Evolutionary conservation across 2,888 invertebrate genomes (phyloP).

Genomic region (Craniophora ligustri): DNA sequence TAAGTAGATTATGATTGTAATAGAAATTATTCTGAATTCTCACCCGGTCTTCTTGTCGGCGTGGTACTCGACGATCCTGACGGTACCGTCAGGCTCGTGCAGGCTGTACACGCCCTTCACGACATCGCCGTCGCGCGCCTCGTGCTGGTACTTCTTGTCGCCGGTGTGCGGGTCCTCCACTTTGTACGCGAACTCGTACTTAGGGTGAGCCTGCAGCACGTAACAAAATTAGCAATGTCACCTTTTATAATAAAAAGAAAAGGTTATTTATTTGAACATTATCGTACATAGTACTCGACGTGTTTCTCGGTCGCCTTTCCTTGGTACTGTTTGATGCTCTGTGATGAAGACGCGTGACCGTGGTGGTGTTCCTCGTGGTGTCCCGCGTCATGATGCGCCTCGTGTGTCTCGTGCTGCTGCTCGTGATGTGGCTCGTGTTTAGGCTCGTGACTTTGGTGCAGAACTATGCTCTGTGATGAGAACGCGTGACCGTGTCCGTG

Average conservation of each 20-base stretch:
- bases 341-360: no score
- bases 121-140: constrained; percentile 84
- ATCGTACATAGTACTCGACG: constrained; percentile 23
- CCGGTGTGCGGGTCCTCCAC: constrained; percentile 84
- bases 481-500: constrained; percentile 60
- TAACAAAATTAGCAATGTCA: neutral
- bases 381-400: neutral
- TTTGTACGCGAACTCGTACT: constrained; percentile 82
- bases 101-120: constrained; percentile 88
- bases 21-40: no score
- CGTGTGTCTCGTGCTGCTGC: constrained; percentile 51
- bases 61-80: constrained; percentile 51
- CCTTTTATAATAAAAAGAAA: neutral
- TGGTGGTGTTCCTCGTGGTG: neutral
- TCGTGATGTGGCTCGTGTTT: constrained; percentile 1
- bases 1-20: no score
- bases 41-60: constrained; percentile 71
- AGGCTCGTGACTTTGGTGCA: constrained; percentile 47
- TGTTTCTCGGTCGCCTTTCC: constrained; percentile 21
- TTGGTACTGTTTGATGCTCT: neutral
- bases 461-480: constrained; percentile 38
- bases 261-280: neutral
- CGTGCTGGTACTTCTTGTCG: constrained; percentile 83
- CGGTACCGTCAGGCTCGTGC: constrained; percentile 72
- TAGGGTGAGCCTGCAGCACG: constrained; percentile 67